Conservation (phyloP, 1,140 invertebrate genomes). For the Agraylea sexmaculata region DNA sequence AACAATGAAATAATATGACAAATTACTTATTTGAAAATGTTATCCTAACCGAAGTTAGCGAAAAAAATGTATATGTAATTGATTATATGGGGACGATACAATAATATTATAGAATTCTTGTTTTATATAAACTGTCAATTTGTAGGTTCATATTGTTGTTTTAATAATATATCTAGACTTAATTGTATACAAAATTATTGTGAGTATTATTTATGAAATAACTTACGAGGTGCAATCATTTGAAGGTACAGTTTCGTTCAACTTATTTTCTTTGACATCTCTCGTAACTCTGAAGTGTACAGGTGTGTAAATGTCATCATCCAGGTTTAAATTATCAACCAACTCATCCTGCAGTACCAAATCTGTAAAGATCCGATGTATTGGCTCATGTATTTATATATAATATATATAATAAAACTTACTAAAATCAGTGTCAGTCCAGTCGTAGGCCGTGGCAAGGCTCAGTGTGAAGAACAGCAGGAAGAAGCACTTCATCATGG, state of each 20-base stretch:
- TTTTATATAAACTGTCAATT: background rate
- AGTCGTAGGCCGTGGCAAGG: slow-evolving; percentile 13
- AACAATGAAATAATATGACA: too few relatives aligned
- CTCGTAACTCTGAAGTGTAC: slow-evolving; percentile 13
- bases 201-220: background rate
- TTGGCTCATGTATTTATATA: background rate
- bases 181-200: background rate
- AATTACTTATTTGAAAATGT: too few relatives aligned
- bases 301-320: slow-evolving; percentile 13
- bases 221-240: slow-evolving; percentile 7
- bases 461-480: too few relatives aligned
- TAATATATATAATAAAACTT: slow-evolving; percentile 5
- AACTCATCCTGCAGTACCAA: slow-evolving; percentile 16
- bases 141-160: background rate
- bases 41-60: too few relatives aligned
- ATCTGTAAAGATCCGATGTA: slow-evolving; percentile 11
- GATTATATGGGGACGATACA: too few relatives aligned
- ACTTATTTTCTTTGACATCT: slow-evolving; percentile 2
- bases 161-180: background rate
- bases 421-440: slow-evolving; percentile 19
- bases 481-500: too few relatives aligned
- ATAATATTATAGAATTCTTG: slow-evolving; percentile 1
- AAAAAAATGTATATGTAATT: too few relatives aligned
- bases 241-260: background rate
- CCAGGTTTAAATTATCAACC: slow-evolving; percentile 10